Evolutionary conservation across 2,797 vertebrate genomes (phyloP).

Genomic region (Rhyacichthys aspro): DNA sequence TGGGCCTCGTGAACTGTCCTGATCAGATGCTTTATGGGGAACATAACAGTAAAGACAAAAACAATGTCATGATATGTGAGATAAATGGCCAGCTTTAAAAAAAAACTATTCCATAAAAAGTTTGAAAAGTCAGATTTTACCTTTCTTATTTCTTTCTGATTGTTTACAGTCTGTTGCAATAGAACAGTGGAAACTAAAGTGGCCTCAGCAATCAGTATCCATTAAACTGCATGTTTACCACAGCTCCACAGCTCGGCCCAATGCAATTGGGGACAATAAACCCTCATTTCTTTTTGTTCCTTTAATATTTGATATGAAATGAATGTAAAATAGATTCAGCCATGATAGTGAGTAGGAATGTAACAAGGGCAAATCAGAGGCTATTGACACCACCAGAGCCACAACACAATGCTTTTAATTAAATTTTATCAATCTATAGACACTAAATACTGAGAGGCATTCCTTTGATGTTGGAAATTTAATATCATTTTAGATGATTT

Average conservation of each 20-base stretch:
- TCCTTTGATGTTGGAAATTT: neutral
- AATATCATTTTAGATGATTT: neutral
- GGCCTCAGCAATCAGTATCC: slow-evolving; percentile 47
- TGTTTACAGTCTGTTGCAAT: neutral
- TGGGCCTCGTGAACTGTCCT: slow-evolving; percentile 14
- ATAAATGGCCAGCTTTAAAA: neutral
- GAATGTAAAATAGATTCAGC: slow-evolving; percentile 9
- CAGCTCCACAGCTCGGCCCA: slow-evolving; percentile 24
- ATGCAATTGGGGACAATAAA: slow-evolving; percentile 18
- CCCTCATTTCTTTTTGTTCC: slow-evolving; percentile 8
- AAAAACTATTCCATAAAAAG: too few species aligned
- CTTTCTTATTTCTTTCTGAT: too few species aligned
- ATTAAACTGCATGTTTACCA: slow-evolving; percentile 42
- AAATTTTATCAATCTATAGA: slow-evolving; percentile 17
- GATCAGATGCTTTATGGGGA: slow-evolving; percentile 22
- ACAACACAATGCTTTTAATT: neutral
- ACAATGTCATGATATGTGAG: neutral
- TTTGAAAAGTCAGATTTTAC: too few species aligned
- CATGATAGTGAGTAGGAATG: neutral
- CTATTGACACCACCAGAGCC: neutral
- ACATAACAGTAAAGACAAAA: slow-evolving; percentile 3
- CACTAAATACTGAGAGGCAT: neutral
- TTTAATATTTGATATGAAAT: slow-evolving; percentile 20
- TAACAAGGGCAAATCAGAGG: neutral
- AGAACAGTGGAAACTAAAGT: slow-evolving; percentile 23